Evolutionary conservation across 2,797 vertebrate genomes (phyloP), one percentile per base, ranked within the genome.

Genomic region (Lepilemur ruficaudatus): DNA sequence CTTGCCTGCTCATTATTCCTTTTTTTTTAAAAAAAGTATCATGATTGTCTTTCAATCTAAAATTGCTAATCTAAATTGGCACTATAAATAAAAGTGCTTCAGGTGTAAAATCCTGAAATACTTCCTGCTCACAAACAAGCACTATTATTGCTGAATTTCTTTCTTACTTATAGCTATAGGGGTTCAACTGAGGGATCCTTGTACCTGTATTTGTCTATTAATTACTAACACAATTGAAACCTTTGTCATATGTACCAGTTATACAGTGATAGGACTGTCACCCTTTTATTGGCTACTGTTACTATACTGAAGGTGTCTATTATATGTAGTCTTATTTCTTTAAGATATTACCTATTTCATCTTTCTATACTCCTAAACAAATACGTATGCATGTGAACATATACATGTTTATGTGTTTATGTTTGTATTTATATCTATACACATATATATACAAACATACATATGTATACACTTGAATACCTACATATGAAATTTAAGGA

Each of bases 31-130:
- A 25, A 57, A 57, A 25, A 86, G 17, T 43, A 72, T 43, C 59
- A 59, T 61, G 15, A 23, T 57, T 86, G 30, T 57, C 50, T 95
- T 89, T 95, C n/a, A 61, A 67, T 38, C 35, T 52, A 95, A 96
- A 95, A 69, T 43, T 90, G 5, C 43, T 72, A 84, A 41, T 88
- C 15, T 48, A 88, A 83, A n/a, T 41, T 81, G 18, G 61, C 48
- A 50, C 61, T 76, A 25, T 81, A 89, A 89, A 94, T 76, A 92
- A 84, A 91, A 94, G 80, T 20, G 13, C 30, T 88, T 86, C 12
- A 22, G 5, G 5, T 35, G 0, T 63, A 84, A 82, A 63, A 10
- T 82, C 3, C 59, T 87, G 8, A 97, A 92, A 95, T 65, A 86
- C 30, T 80, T 85, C 23, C 46, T 90, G 38, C 12, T 82, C 48